Conservation (phyloP, 2,113 vertebrate species). For the Rhinopithecus roxellana region DNA sequence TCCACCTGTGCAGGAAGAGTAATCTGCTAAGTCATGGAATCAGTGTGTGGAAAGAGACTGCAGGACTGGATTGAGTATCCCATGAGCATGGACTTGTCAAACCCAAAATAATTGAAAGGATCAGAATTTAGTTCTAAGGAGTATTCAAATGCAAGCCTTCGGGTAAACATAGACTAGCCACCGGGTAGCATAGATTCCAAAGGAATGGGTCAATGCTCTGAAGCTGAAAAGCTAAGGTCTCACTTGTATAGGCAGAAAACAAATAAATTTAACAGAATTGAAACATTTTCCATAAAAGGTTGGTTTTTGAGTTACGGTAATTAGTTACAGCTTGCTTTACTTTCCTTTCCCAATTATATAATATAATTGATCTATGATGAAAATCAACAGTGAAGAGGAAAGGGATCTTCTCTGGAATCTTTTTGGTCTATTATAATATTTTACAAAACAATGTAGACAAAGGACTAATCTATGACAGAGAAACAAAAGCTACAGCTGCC, state of each 20-base stretch:
- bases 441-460: neutral
- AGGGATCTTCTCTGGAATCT: neutral
- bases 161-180: neutral
- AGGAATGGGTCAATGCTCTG: neutral
- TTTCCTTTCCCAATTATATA: neutral
- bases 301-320: neutral
- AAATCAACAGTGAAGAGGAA: neutral
- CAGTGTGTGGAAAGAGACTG: neutral
- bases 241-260: neutral
- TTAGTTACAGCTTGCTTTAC: neutral
- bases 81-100: neutral
- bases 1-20: neutral
- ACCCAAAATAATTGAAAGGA: neutral
- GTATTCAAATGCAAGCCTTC: neutral
- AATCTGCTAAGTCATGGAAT: neutral
- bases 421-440: neutral
- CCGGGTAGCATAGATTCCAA: neutral
- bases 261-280: neutral
- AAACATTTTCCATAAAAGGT: neutral
- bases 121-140: neutral
- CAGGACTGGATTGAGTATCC: neutral
- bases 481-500: neutral
- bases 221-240: neutral
- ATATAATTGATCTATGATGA: too few species aligned
- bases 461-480: neutral